Evolutionary conservation across 2,113 vertebrate genomes (phyloP).

Genomic region (Columba livia): DNA sequence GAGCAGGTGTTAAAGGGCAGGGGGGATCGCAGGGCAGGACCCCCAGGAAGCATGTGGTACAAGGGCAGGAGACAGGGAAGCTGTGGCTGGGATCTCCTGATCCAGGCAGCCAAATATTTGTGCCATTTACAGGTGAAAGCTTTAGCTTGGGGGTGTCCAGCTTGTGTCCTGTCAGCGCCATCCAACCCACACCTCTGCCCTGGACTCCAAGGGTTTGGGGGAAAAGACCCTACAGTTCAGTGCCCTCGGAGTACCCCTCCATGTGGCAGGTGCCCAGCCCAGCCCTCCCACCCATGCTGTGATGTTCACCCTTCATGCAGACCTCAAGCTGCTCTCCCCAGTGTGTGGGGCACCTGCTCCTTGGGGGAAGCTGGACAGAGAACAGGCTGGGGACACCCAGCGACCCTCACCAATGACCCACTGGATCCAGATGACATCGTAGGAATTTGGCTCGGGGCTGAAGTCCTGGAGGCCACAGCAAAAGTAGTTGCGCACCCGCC

Average conservation of each 20-base stretch:
- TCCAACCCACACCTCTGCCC: background rate
- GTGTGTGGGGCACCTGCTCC: rapidly evolving
- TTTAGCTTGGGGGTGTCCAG: background rate
- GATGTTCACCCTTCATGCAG: background rate
- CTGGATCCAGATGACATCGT: conserved; percentile 98
- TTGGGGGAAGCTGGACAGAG: rapidly evolving
- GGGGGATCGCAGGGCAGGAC: background rate
- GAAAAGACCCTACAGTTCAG: background rate
- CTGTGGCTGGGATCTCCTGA: background rate
- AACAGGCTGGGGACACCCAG: background rate
- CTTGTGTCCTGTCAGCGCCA: background rate
- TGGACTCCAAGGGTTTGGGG: background rate
- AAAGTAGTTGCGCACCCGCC: conserved; percentile 88
- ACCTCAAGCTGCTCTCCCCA: background rate
- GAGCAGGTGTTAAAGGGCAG: background rate
- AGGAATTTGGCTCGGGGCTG: conserved; percentile 81
- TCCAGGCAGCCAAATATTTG: background rate
- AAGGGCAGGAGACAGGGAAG: background rate
- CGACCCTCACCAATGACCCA: conserved; percentile 93
- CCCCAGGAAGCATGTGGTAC: background rate
- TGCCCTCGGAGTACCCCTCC: background rate
- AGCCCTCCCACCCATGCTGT: background rate
- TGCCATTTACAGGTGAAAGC: background rate
- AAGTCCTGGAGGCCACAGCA: conserved; percentile 95
- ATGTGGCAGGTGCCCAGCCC: background rate